A percentile compares a stretch with the other conserved stretches of the same genome.
Conservation (phyloP, 2,113 vertebrate genomes). For the Oenanthe melanoleuca region DNA sequence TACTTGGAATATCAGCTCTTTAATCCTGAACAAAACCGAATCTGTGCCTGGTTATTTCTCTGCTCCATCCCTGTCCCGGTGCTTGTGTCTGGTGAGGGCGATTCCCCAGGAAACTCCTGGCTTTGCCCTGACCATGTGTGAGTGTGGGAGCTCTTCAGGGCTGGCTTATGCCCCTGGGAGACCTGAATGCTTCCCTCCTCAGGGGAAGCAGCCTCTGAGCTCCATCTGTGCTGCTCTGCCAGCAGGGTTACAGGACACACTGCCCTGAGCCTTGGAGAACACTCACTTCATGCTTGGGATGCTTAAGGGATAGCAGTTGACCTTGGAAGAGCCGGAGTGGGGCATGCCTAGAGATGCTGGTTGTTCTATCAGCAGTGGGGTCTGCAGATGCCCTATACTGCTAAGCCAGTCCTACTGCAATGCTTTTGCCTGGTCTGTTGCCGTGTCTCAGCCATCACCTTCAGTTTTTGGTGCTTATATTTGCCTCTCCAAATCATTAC, state of each 20-base stretch:
- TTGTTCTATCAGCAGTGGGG: not conserved
- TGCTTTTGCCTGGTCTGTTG: not conserved
- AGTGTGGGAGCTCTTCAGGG: not conserved
- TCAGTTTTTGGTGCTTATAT: not conserved
- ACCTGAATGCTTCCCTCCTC: rapidly evolving
- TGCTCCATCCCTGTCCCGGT: not conserved
- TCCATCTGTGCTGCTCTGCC: rapidly evolving
- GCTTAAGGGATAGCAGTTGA: not conserved
- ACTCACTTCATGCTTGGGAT: rapidly evolving
- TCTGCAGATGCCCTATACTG: rapidly evolving
- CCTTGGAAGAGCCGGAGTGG: not conserved
- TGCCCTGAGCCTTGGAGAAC: not conserved
- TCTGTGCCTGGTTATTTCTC: not conserved
- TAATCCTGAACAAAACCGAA: not conserved
- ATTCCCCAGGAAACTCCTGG: not conserved
- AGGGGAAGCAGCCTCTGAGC: rapidly evolving
- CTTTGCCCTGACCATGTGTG: not conserved
- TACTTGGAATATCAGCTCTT: not conserved
- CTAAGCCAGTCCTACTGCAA: not conserved
- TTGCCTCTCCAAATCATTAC: not conserved
- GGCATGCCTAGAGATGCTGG: rapidly evolving
- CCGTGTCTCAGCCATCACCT: not conserved
- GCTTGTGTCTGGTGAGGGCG: not conserved
- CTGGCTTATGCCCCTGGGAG: rapidly evolving
- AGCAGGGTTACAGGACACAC: rapidly evolving